Conservation (phyloP, 37 sponge, comb jelly and placozoan genomes). For the Eunapius fragilis region DNA sequence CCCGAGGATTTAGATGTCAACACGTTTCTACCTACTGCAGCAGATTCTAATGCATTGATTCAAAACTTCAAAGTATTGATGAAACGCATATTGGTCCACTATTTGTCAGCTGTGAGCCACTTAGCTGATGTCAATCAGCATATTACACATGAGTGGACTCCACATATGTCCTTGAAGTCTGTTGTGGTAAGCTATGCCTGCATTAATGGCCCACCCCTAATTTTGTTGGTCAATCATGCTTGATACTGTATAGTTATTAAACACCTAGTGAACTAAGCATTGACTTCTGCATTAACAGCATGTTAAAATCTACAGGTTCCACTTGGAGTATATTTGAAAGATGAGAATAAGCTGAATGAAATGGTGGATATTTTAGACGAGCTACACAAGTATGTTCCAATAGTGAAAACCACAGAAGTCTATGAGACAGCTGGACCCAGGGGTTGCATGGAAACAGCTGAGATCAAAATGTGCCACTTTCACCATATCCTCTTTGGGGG, state of each 20-base stretch:
- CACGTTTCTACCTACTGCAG: neutral
- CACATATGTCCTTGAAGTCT: constrained; percentile 39
- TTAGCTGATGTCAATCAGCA: constrained; percentile 14
- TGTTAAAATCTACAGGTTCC: constrained; percentile 34
- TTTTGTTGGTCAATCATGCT: neutral
- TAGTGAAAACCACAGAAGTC: neutral
- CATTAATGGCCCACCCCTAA: neutral
- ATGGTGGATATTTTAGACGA: constrained; percentile 49
- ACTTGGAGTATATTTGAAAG: constrained; percentile 29
- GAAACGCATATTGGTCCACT: constrained; percentile 2
- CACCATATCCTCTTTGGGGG: constrained; percentile 38
- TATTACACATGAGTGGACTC: constrained; percentile 12
- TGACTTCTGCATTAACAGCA: neutral
- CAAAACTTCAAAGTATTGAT: neutral
- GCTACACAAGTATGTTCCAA: constrained; percentile 37
- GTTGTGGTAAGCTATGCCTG: constrained; percentile 28
- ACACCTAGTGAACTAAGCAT: neutral
- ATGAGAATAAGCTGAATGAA: constrained; percentile 45
- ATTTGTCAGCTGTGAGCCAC: neutral
- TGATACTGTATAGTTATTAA: neutral
- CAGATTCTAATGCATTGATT: neutral
- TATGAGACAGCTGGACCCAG: neutral
- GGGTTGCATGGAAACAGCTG: neutral
- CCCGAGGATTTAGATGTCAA: constrained; percentile 5
- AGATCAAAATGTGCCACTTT: neutral